Percentiles rank a stretch among this genome's conserved stretches.
phyloP scores from a whole-genome alignment of 2,888 invertebrate genomes.

The Lithophane ornitopus region DNA sequence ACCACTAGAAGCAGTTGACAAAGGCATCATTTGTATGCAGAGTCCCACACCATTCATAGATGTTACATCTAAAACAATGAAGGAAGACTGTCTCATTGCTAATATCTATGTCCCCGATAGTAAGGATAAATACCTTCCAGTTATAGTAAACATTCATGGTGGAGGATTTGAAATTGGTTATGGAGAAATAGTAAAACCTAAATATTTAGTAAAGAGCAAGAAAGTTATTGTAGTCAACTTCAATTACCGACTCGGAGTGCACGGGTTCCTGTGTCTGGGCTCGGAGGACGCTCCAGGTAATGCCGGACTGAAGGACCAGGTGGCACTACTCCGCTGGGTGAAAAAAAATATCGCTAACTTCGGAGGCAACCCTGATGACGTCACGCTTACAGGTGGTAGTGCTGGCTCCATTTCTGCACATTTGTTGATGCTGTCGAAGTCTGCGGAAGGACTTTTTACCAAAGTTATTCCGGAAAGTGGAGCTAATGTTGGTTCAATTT shows the following conservation, averaged over 20 bases:
- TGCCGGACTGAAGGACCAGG: slow-evolving; percentile 77
- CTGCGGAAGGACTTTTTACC: slow-evolving; percentile 70
- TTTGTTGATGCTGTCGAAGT: slow-evolving; percentile 70
- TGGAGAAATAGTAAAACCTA: slow-evolving; percentile 58
- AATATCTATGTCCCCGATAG: slow-evolving; percentile 80
- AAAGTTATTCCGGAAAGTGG: slow-evolving; percentile 77
- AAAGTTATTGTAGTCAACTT: slow-evolving; percentile 70
- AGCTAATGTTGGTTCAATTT: slow-evolving; percentile 56
- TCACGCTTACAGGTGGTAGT: slow-evolving; percentile 72
- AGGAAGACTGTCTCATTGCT: slow-evolving; percentile 79
- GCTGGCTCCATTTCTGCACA: slow-evolving; percentile 72
- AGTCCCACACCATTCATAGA: slow-evolving; percentile 5
- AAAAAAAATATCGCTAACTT: slow-evolving; percentile 73
- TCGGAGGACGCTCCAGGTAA: slow-evolving; percentile 73
- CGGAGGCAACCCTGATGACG: slow-evolving; percentile 76
- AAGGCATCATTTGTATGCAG: slow-evolving; percentile 70
- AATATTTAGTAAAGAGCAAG: slow-evolving; percentile 60
- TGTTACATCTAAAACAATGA: slow-evolving; percentile 23
- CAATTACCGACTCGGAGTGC: slow-evolving; percentile 72
- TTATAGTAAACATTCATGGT: slow-evolving; percentile 72
- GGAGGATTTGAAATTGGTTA: slow-evolving; percentile 71
- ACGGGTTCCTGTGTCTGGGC: slow-evolving; percentile 73
- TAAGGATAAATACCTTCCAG: slow-evolving; percentile 68
- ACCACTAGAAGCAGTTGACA: slow-evolving; percentile 68
- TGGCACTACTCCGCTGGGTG: slow-evolving; percentile 74